Evolutionary conservation across 2,888 invertebrate species (phyloP), one percentile per base, ranked within the genome.

Genomic region (Gastracanthus pulcherrimus): DNA sequence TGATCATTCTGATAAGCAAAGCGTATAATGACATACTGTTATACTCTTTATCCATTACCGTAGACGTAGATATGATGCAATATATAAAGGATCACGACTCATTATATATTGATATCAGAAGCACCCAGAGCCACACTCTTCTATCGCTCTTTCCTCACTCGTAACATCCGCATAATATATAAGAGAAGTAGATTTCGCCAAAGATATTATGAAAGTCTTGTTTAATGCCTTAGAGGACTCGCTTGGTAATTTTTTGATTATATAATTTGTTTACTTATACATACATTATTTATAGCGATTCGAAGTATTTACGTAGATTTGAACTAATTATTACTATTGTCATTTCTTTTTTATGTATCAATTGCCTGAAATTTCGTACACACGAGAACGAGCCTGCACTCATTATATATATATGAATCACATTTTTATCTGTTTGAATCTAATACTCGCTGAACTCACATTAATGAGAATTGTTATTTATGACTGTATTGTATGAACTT

Each of bases 331-430:
- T 70, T 26, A 41, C 36, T 48, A 45, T 45, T 64, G 9, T 79
- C 55, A 72, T 64, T 16, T 60, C 2, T 70, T 69, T 64, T 19
- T 55, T 34, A 5, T 72, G 64, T 76, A 38, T 60, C 34, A 62
- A 76, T 29, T 81, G 81, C 81, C 69, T 78, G 77, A 62, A 62
- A 41, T 69, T 19, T 31, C 45, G 4, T 31, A 11, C 41, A 71
- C 70, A 82, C 69, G 36, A 67, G 38, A 77, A 82, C 60, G 51
- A 79, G 76, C 75, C 78, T 75, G 81, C 82, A 82, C 72, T 74
- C 70, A 82, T 70, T 36, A 41, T 58, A 48, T 72, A 64, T 36
- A 31, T 72, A 64, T 45, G 31, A 67, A 66, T 71, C 81, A 81
- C 58, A 7, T 76, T 72, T 62, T 69, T 81, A 38, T 36, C 60